Evolutionary conservation across 2,797 vertebrate genomes (phyloP).

Genomic region (Sebastes minor): DNA sequence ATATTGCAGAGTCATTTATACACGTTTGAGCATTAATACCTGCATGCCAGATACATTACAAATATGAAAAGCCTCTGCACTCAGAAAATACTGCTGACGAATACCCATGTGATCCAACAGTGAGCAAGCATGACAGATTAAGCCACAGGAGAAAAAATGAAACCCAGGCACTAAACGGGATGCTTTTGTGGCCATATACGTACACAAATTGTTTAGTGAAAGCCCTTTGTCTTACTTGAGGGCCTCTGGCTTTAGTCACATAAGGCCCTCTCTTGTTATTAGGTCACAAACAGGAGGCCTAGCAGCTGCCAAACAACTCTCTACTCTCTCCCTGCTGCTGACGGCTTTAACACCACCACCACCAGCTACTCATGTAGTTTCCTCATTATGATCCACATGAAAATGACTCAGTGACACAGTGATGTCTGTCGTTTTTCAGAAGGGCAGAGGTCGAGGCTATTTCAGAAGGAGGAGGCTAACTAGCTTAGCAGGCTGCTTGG

Average conservation of each 20-base stretch:
- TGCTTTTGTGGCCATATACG: conserved; percentile 24
- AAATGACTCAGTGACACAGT: neutral
- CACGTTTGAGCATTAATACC: neutral
- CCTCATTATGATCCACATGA: neutral
- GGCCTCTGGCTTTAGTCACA: conserved; percentile 58
- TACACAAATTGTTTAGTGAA: conserved; percentile 40
- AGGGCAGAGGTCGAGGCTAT: conserved; percentile 22
- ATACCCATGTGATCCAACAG: conserved; percentile 2
- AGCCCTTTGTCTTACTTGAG: conserved; percentile 50
- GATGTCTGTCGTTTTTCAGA: neutral
- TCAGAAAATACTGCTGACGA: conserved; percentile 22
- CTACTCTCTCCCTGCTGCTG: neutral
- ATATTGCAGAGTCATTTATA: neutral
- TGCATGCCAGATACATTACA: neutral
- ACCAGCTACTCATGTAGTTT: neutral
- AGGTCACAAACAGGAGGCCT: conserved; percentile 70
- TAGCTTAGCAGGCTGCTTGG: conserved; percentile 68
- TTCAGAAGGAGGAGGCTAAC: conserved; percentile 26
- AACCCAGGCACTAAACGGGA: neutral
- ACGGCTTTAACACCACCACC: neutral
- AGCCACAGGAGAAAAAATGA: conserved; percentile 20
- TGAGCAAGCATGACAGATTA: neutral
- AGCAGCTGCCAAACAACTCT: conserved; percentile 37
- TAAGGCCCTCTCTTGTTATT: conserved; percentile 63
- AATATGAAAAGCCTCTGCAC: neutral